A percentile compares a stretch with the other conserved stretches of the same genome.
These are phyloP conservation scores for Hydraecia micacea DNA, from an alignment of 2,888 invertebrate species.

Conservation along the genomic window DNA sequence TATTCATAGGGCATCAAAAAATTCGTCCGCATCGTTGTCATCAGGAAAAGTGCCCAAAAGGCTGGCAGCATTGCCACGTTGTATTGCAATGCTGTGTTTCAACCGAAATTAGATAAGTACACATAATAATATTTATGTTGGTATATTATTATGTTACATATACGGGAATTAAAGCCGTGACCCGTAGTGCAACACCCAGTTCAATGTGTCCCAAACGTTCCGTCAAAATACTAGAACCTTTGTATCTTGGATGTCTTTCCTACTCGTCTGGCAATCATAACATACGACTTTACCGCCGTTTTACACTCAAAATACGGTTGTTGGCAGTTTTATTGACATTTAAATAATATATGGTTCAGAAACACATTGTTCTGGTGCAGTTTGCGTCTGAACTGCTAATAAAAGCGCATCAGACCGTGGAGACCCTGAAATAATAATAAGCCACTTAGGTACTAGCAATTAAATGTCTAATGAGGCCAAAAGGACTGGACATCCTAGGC, in stretches of 20 bases:
- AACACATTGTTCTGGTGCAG: not conserved
- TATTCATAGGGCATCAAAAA: too few species aligned
- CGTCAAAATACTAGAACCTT: slow-evolving; percentile 9
- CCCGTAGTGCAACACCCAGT: not conserved
- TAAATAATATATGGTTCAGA: not conserved
- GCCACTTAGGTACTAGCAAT: not conserved
- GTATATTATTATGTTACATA: not conserved
- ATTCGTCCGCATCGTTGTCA: too few species aligned
- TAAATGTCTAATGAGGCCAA: not conserved
- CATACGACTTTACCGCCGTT: not conserved
- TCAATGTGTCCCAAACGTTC: not conserved
- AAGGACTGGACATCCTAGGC: not conserved
- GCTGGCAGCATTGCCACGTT: too few species aligned
- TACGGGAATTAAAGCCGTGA: not conserved
- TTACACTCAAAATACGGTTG: not conserved
- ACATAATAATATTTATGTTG: not conserved
- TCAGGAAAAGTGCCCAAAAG: too few species aligned
- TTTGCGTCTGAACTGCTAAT: not conserved
- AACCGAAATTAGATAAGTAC: not conserved
- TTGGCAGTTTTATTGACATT: slow-evolving; percentile 16
- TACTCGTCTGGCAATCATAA: not conserved
- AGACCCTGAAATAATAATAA: not conserved
- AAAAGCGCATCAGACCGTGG: too few species aligned
- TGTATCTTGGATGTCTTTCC: not conserved
- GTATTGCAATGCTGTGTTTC: too few species aligned